Percentiles rank a stretch among this genome's conserved stretches.
Conservation (phyloP, 2,888 invertebrate species). For the Capitulum mitella region DNA sequence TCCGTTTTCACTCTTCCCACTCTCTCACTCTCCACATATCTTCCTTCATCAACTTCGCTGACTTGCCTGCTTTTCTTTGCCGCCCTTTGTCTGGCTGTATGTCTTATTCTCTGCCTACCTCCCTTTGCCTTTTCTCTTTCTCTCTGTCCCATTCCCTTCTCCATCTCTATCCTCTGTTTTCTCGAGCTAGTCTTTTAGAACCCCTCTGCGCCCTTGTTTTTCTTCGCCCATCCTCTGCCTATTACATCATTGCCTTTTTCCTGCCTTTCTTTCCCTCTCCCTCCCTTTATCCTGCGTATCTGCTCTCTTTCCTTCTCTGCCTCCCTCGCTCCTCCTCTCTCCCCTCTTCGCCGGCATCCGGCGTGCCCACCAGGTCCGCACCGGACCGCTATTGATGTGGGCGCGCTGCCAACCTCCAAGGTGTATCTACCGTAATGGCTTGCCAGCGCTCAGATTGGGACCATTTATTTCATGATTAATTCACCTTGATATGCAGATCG, state of each 20-base stretch:
- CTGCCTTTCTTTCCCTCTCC: background rate
- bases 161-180: background rate
- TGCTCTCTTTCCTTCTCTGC: background rate
- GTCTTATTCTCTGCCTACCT: background rate
- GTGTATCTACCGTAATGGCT: background rate
- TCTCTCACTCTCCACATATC: no score
- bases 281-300: background rate
- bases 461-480: conserved; percentile 5
- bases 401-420: background rate
- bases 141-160: background rate
- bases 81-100: no score
- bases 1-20: no score
- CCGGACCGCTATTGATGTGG: background rate
- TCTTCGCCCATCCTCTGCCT: no score
- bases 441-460: background rate
- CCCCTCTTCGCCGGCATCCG: background rate
- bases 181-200: background rate
- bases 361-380: background rate
- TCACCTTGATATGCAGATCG: background rate
- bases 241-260: background rate
- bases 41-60: no score
- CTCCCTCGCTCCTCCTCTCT: background rate
- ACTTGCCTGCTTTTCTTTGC: no score
- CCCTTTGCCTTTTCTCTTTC: background rate
- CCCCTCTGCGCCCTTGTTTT: no score